Conservation (phyloP, 2,113 vertebrate species). For the Tichodroma muraria region DNA sequence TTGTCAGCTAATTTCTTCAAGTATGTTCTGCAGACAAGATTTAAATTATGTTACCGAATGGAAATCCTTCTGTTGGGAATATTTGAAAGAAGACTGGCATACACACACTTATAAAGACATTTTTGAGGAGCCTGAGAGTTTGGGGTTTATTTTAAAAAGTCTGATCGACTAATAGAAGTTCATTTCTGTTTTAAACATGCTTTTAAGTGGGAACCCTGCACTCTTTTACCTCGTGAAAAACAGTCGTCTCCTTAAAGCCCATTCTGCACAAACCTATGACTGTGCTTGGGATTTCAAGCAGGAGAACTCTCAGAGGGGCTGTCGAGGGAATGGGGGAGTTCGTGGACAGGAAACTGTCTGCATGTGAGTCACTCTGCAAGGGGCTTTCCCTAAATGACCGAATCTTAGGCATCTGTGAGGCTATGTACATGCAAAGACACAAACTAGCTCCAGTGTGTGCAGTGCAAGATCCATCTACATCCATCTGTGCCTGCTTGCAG, state of each 20-base stretch:
- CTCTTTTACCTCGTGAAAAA: not conserved
- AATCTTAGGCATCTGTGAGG: not conserved
- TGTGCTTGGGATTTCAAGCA: not conserved
- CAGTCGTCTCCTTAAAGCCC: not conserved
- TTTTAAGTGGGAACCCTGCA: not conserved
- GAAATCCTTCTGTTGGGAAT: not conserved
- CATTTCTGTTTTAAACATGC: not conserved
- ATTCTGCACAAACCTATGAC: not conserved
- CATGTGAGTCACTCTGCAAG: not conserved
- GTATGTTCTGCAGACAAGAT: not conserved
- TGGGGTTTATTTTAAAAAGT: not conserved
- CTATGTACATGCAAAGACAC: not conserved
- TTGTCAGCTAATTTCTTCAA: not conserved
- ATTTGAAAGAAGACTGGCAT: not conserved
- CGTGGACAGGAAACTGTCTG: not conserved
- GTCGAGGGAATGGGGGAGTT: not conserved
- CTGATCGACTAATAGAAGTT: not conserved
- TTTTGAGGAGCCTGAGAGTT: not conserved
- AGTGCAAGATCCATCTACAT: no score
- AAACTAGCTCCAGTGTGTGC: no score
- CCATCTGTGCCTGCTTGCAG: no score
- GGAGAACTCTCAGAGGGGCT: not conserved
- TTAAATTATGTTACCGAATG: not conserved
- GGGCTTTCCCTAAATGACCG: not conserved
- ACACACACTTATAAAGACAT: not conserved